These are phyloP conservation scores for Plectrocnemia conspersa DNA, from an alignment of 1,140 invertebrate species.

Conservation along the genomic window DNA sequence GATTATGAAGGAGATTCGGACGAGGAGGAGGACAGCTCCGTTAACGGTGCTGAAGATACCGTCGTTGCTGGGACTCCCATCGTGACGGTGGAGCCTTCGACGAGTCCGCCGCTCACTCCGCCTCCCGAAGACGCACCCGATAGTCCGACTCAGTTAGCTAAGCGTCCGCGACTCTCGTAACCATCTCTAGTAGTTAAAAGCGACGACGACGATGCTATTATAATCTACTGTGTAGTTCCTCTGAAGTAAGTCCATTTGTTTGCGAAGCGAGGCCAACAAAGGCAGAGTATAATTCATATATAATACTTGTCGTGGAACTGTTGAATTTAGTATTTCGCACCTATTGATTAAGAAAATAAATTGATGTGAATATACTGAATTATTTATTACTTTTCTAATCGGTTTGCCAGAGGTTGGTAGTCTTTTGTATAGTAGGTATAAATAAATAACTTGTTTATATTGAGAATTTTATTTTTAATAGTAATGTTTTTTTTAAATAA, in stretches of 20 bases:
- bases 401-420: slow-evolving; percentile 9
- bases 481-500: slow-evolving; percentile 7
- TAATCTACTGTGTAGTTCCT: slow-evolving; percentile 18
- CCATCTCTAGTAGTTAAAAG: too few relatives aligned
- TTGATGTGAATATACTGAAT: slow-evolving; percentile 15
- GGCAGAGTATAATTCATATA: slow-evolving; percentile 11
- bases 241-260: slow-evolving; percentile 7
- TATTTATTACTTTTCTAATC: slow-evolving; percentile 22
- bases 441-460: slow-evolving; percentile 11
- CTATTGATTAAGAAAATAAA: slow-evolving; percentile 6
- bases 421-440: slow-evolving; percentile 21
- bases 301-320: slow-evolving; percentile 17
- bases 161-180: slow-evolving; percentile 47
- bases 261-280: slow-evolving; percentile 2
- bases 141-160: slow-evolving; percentile 31
- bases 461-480: slow-evolving; percentile 19
- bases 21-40: slow-evolving; percentile 78
- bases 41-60: slow-evolving; percentile 6
- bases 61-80: background rate
- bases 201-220: too few relatives aligned
- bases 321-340: slow-evolving; percentile 16
- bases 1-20: slow-evolving; percentile 95
- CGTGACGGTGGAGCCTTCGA: slow-evolving; percentile 41
- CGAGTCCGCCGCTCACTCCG: slow-evolving; percentile 4
- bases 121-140: slow-evolving; percentile 9